Percentiles rank a stretch among this genome's conserved stretches.
These are phyloP conservation scores for Argentina silus DNA, from an alignment of 2,797 vertebrate genomes.

Conservation along the genomic window DNA sequence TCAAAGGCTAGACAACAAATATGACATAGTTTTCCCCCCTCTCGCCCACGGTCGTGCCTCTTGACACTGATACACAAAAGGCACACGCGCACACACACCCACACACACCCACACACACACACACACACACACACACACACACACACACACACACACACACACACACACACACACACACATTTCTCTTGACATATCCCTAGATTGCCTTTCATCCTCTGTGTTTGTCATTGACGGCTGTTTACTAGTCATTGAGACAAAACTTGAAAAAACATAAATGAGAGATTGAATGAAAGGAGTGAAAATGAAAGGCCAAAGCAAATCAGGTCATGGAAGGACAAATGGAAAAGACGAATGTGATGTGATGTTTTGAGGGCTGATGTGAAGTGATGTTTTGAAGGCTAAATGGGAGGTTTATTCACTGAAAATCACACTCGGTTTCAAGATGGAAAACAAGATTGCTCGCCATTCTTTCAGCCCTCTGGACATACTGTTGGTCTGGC, in stretches of 20 bases:
- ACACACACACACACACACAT: constrained; percentile 14
- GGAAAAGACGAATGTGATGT: constrained; percentile 7
- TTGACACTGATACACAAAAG: too few species aligned
- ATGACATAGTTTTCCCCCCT: background rate
- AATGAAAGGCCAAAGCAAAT: constrained; percentile 52
- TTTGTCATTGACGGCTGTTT: constrained; percentile 44
- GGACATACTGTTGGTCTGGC: too few species aligned
- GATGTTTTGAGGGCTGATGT: constrained; percentile 35
- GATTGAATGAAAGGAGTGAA: constrained; percentile 20
- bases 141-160: too few species aligned
- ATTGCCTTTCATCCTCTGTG: constrained; percentile 39
- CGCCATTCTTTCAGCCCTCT: background rate
- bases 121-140: background rate
- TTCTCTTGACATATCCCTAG: constrained; percentile 36
- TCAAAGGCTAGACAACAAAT: background rate
- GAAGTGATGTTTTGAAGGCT: background rate
- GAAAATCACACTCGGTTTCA: background rate
- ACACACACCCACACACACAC: background rate
- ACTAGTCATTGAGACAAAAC: constrained; percentile 30
- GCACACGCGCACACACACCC: constrained; percentile 17
- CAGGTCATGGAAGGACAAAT: constrained; percentile 33
- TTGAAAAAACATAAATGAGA: constrained; percentile 1
- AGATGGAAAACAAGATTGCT: background rate
- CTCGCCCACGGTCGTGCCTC: too few species aligned
- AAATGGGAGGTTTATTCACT: constrained; percentile 24